Evolutionary conservation across 2,113 vertebrate species (phyloP).

Genomic region (Hoplias malabaricus): DNA sequence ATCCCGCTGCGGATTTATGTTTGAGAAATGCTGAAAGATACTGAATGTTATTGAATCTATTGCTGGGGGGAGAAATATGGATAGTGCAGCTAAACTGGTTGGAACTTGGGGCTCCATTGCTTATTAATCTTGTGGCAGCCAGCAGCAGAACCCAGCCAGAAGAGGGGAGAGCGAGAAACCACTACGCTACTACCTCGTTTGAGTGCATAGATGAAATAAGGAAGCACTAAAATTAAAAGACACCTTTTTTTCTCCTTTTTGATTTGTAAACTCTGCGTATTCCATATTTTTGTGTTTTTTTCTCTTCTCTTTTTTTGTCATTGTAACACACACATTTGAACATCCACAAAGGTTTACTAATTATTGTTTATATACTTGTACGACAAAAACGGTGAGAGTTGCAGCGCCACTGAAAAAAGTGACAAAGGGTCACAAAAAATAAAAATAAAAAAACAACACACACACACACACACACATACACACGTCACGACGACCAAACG

Average conservation of each 20-base stretch:
- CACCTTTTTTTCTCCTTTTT: constrained; percentile 68
- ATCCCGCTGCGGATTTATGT: background rate
- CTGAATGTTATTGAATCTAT: no score
- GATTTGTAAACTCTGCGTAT: constrained; percentile 79
- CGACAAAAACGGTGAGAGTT: constrained; percentile 72
- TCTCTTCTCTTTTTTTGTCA: constrained; percentile 52
- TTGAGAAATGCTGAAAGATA: no score
- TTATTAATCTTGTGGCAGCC: constrained; percentile 56
- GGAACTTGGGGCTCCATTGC: constrained; percentile 28
- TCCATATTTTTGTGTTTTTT: constrained; percentile 66
- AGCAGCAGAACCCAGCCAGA: constrained; percentile 60
- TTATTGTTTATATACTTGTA: constrained; percentile 61
- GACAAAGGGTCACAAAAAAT: constrained; percentile 51
- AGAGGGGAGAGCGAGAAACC: constrained; percentile 53
- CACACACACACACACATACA: constrained; percentile 70
- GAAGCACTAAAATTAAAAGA: constrained; percentile 86
- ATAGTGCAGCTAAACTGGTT: constrained; percentile 21
- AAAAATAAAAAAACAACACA: constrained; percentile 57
- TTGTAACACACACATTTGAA: constrained; percentile 57
- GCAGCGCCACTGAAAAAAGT: constrained; percentile 70
- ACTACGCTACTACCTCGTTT: constrained; percentile 81
- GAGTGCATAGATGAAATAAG: constrained; percentile 99
- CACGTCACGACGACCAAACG: constrained; percentile 76
- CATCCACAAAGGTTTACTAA: constrained; percentile 72
- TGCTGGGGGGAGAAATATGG: background rate